These are phyloP conservation scores for Bubo blakistoni DNA, from an alignment of 2,113 vertebrate genomes.

Conservation along the genomic window DNA sequence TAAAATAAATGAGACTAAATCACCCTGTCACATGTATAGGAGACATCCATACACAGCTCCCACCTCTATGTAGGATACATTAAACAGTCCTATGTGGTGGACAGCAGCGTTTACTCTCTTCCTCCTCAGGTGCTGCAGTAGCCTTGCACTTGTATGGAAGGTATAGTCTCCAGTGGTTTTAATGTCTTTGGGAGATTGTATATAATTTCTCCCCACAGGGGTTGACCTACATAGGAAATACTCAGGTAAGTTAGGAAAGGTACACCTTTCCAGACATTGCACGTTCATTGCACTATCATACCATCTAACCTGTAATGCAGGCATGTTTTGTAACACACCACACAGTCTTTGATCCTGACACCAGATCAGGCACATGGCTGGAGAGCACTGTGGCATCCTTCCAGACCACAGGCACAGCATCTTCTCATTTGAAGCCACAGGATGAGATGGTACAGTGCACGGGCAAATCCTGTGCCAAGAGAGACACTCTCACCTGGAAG, in stretches of 20 bases:
- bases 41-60: not conserved
- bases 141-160: not conserved
- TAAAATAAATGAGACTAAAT: not conserved
- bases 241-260: not conserved
- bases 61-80: not conserved
- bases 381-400: not conserved
- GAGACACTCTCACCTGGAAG: not conserved
- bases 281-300: not conserved
- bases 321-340: not conserved
- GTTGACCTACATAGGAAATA: not conserved
- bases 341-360: not conserved
- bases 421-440: not conserved
- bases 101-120: not conserved
- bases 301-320: not conserved
- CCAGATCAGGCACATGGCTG: not conserved
- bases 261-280: not conserved
- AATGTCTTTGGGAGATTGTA: not conserved
- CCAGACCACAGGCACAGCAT: not conserved
- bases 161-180: not conserved
- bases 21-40: not conserved
- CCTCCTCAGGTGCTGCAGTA: not conserved
- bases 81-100: rapidly evolving
- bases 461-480: not conserved
- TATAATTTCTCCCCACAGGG: not conserved
- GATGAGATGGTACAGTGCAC: rapidly evolving